phyloP scores from a whole-genome alignment of 53 echinoderm and acorn worm genomes.

The Crossaster papposus region DNA sequence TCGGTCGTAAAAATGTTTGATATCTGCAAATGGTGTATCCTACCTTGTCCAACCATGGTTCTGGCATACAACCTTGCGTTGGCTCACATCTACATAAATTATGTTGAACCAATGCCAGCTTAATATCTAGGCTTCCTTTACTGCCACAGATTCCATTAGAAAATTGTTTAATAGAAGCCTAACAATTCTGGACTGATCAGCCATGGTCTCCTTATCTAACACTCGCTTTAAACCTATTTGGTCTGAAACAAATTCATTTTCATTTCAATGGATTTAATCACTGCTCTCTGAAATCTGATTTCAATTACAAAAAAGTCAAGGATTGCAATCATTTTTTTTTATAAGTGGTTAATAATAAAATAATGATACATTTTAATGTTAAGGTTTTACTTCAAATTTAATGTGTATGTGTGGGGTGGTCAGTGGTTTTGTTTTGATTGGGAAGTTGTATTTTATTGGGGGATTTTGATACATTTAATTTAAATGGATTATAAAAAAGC shows the following conservation, averaged over 20 bases:
- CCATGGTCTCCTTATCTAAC: neutral
- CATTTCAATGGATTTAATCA: conserved; percentile 31
- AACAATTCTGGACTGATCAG: neutral
- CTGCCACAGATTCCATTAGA: neutral
- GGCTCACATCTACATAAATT: neutral
- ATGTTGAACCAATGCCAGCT: conserved; percentile 1
- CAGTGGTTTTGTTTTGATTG: too few relatives aligned
- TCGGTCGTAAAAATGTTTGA: too few relatives aligned
- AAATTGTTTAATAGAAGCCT: neutral
- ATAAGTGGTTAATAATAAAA: too few relatives aligned
- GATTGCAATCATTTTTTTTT: neutral
- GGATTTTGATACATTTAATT: too few relatives aligned
- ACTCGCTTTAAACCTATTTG: neutral
- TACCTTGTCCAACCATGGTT: too few relatives aligned
- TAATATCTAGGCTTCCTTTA: neutral
- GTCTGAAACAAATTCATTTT: conserved; percentile 23
- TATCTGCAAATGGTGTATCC: too few relatives aligned
- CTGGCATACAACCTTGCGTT: neutral
- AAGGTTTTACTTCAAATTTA: too few relatives aligned
- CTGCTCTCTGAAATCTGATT: neutral
- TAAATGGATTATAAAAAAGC: too few relatives aligned
- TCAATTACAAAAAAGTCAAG: neutral
- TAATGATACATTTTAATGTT: too few relatives aligned
- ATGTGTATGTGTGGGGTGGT: too few relatives aligned
- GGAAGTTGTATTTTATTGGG: too few relatives aligned